Conservation (phyloP, 2,888 invertebrate species). For the Andrena dorsata region DNA sequence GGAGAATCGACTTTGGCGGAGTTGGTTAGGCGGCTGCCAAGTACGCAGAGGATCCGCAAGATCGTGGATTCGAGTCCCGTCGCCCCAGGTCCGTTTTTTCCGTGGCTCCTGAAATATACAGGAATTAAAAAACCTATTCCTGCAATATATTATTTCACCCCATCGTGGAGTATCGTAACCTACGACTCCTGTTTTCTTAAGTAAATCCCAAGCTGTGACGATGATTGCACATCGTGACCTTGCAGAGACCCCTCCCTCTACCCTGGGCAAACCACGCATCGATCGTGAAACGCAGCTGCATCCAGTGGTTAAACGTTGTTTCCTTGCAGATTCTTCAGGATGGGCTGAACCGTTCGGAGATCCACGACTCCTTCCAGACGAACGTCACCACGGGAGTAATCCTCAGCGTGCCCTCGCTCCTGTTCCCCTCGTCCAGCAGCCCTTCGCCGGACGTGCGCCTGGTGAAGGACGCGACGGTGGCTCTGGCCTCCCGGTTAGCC, state of each 20-base stretch:
- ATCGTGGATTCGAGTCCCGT: too few relatives aligned
- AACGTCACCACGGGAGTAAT: conserved; percentile 83
- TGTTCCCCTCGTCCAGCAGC: conserved; percentile 80
- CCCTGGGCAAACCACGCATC: conserved; percentile 33
- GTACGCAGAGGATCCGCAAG: too few relatives aligned
- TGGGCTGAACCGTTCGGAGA: conserved; percentile 74
- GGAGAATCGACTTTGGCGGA: too few relatives aligned
- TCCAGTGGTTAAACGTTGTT: not conserved
- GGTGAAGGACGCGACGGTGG: conserved; percentile 80
- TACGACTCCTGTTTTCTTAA: not conserved
- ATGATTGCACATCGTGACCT: conserved; percentile 31
- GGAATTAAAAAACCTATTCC: too few relatives aligned
- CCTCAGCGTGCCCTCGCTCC: conserved; percentile 82
- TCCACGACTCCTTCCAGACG: conserved; percentile 81
- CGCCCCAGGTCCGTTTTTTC: too few relatives aligned
- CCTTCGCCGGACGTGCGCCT: conserved; percentile 73
- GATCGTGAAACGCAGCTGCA: conserved; percentile 36
- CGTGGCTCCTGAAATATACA: too few relatives aligned
- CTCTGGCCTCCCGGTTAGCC: conserved; percentile 84
- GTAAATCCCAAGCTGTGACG: not conserved
- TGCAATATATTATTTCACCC: too few relatives aligned
- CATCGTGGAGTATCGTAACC: not conserved
- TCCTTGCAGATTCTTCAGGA: conserved; percentile 75
- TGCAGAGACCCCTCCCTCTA: conserved; percentile 15
- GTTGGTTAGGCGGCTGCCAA: too few relatives aligned